Conservation (phyloP, 2,113 vertebrate species). For the Dipodomys stephensi region DNA sequence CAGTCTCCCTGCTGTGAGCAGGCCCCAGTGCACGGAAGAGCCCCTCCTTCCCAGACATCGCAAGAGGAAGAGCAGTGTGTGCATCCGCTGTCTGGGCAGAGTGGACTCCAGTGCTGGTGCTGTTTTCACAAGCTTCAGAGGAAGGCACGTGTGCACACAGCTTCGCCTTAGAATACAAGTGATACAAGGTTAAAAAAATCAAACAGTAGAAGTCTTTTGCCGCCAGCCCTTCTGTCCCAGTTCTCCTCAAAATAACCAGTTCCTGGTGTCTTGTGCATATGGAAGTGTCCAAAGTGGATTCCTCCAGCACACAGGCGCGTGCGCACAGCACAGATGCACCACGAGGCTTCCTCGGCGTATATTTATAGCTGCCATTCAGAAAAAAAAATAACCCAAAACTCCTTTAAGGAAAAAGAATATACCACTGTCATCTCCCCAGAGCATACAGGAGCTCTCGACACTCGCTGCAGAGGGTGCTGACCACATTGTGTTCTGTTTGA, state of each 20-base stretch:
- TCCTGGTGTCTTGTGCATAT: too few relatives aligned
- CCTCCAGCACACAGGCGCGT: too few relatives aligned
- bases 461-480: background rate
- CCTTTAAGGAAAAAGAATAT: background rate
- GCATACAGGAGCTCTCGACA: background rate
- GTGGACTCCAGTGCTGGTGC: background rate
- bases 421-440: background rate
- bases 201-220: background rate
- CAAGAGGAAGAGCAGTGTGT: too few relatives aligned
- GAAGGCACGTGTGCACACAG: background rate
- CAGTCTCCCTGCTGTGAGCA: fast-evolving
- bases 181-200: background rate
- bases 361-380: background rate
- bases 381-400: background rate
- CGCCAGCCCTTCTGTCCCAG: fast-evolving
- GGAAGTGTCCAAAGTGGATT: background rate
- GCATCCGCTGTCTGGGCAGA: too few relatives aligned
- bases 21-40: too few relatives aligned
- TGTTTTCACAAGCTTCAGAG: background rate
- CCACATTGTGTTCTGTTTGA: too few relatives aligned
- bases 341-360: background rate
- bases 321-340: background rate
- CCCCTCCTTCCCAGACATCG: background rate
- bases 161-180: background rate
- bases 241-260: background rate